These are phyloP conservation scores for Cylas formicarius DNA, from an alignment of 1,140 invertebrate genomes.

Conservation along the genomic window DNA sequence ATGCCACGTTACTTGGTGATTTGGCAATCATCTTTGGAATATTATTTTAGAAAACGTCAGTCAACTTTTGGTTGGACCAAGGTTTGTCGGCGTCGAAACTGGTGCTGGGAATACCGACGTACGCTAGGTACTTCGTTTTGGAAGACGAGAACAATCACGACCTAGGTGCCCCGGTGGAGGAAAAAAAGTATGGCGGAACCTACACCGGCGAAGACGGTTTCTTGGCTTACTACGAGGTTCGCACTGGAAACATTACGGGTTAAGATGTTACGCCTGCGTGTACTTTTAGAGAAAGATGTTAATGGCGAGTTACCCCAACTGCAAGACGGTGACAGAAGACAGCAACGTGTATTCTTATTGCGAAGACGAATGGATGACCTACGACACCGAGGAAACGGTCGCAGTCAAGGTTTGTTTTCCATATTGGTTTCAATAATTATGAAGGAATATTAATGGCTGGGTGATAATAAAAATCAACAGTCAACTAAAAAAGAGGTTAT, in stretches of 20 bases:
- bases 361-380: constrained; percentile 14
- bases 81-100: constrained; percentile 51
- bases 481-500: too few species aligned
- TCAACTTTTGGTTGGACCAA: constrained; percentile 46
- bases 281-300: too few species aligned
- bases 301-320: too few species aligned
- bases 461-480: too few species aligned
- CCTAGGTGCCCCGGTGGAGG: constrained; percentile 43
- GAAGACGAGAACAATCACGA: constrained; percentile 36
- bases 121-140: constrained; percentile 57
- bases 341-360: constrained; percentile 13
- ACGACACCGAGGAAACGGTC: constrained; percentile 14
- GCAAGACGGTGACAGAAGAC: too few species aligned
- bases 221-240: constrained; percentile 34
- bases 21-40: too few species aligned
- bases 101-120: constrained; percentile 57
- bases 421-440: too few species aligned
- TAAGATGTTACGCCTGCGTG: too few species aligned
- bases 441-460: too few species aligned
- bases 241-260: too few species aligned
- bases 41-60: constrained; percentile 33
- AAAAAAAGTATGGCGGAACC: constrained; percentile 43
- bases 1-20: too few species aligned
- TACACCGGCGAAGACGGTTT: constrained; percentile 52
- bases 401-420: constrained; percentile 10